Evolutionary conservation across 2,113 vertebrate genomes (phyloP).

Genomic region (Sinocyclocheilus anophthalmus): DNA sequence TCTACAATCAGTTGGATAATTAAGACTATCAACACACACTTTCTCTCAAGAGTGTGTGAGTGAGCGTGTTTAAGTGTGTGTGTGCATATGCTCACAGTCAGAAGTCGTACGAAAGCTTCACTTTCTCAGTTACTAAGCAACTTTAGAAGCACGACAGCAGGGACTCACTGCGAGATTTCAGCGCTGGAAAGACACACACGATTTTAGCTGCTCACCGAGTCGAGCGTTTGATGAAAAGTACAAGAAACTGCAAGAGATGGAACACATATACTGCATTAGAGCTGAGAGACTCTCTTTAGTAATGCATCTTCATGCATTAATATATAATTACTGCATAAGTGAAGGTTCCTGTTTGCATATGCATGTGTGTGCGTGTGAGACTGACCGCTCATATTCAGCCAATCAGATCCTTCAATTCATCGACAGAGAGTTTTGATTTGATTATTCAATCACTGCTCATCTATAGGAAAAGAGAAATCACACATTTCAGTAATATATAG

Average conservation of each 20-base stretch:
- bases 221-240: slow-evolving; percentile 34
- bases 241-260: neutral
- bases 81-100: slow-evolving; percentile 29
- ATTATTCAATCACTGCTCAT: neutral
- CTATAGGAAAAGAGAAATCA: neutral
- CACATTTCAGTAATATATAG: neutral
- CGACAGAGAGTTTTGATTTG: neutral
- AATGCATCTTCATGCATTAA: neutral
- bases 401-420: neutral
- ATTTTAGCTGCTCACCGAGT: neutral
- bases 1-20: slow-evolving; percentile 8
- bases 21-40: slow-evolving; percentile 23
- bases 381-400: neutral
- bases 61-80: neutral
- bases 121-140: slow-evolving; percentile 39
- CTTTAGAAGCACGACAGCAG: slow-evolving; percentile 2
- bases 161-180: slow-evolving; percentile 6
- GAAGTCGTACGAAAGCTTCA: slow-evolving; percentile 6
- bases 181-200: slow-evolving; percentile 3
- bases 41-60: neutral
- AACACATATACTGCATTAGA: slow-evolving; percentile 11
- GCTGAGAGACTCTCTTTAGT: slow-evolving; percentile 9
- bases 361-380: neutral
- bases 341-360: neutral
- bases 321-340: neutral